Conservation (phyloP, 2,797 vertebrate species). For the Ctenosaura bakeri region DNA sequence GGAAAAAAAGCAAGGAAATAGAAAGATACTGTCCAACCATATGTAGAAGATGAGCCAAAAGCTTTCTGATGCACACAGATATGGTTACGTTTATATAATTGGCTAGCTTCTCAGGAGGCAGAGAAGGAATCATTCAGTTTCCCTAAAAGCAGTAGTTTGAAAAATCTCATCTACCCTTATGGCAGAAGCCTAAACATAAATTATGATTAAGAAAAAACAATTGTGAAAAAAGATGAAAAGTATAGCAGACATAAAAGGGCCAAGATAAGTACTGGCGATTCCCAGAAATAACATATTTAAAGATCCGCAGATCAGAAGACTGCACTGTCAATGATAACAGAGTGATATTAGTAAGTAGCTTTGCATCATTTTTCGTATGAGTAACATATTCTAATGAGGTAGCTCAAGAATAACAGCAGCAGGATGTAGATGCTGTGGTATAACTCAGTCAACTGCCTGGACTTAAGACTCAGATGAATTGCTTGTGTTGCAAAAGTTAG, state of each 20-base stretch:
- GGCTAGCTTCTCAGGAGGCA: constrained; percentile 2
- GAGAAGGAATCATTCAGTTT: not conserved
- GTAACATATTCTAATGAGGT: constrained; percentile 16
- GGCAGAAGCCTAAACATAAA: constrained; percentile 20
- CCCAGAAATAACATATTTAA: constrained; percentile 25
- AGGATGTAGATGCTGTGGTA: constrained; percentile 20
- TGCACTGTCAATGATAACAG: not conserved
- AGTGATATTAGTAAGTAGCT: constrained; percentile 34
- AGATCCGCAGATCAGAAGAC: not conserved
- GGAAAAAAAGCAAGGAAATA: too few species aligned
- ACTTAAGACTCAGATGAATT: not conserved
- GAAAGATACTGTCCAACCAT: not conserved
- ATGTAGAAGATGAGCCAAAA: not conserved
- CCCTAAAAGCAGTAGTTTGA: not conserved
- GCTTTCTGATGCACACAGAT: not conserved
- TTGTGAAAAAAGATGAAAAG: constrained; percentile 1
- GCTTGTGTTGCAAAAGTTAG: not conserved
- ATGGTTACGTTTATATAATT: constrained; percentile 13
- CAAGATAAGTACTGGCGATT: not conserved
- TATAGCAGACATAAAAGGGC: constrained; percentile 15
- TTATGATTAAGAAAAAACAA: not conserved
- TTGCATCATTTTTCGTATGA: constrained; percentile 28
- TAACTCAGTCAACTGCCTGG: not conserved
- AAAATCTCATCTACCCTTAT: constrained; percentile 1
- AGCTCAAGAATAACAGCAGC: rapidly evolving